Percentiles rank a stretch among this genome's conserved stretches.
Evolutionary conservation across 2,797 vertebrate genomes (phyloP).

Genomic region (Sebastes itinus): DNA sequence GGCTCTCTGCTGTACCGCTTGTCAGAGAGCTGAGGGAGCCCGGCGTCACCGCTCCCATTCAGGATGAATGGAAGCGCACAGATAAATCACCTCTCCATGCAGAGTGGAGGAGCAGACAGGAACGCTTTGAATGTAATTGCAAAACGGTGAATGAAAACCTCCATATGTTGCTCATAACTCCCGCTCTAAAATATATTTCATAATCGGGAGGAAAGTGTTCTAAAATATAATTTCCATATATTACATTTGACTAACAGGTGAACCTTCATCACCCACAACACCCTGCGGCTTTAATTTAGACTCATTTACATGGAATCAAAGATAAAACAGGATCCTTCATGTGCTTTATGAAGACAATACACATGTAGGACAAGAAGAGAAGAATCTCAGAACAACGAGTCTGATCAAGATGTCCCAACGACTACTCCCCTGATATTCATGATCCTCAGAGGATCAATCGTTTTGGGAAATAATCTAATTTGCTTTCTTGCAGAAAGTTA

Average conservation of each 20-base stretch:
- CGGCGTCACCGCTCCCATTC: conserved; percentile 42
- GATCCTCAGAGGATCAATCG: background rate
- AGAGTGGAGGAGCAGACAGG: conserved; percentile 45
- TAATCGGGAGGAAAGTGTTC: conserved; percentile 18
- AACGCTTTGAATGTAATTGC: conserved; percentile 49
- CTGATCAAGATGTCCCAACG: background rate
- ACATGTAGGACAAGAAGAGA: background rate
- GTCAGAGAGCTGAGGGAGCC: conserved; percentile 59
- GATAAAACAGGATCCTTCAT: conserved; percentile 12
- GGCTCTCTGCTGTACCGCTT: conserved; percentile 35
- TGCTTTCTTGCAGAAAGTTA: background rate
- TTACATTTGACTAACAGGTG: conserved; percentile 16
- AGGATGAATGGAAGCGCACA: conserved; percentile 42
- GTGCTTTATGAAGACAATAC: background rate
- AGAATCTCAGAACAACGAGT: too few relatives aligned
- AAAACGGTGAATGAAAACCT: conserved; percentile 50
- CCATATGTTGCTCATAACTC: conserved; percentile 50
- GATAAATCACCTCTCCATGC: conserved; percentile 67
- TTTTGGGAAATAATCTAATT: background rate
- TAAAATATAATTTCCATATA: conserved; percentile 40
- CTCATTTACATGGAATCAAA: conserved; percentile 34
- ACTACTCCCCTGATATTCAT: background rate
- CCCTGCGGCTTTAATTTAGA: conserved; percentile 26
- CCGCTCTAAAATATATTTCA: conserved; percentile 19
- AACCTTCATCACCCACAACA: conserved; percentile 11